phyloP scores from a whole-genome alignment of 2,888 invertebrate genomes.

The Lithophane semibrunnea region DNA sequence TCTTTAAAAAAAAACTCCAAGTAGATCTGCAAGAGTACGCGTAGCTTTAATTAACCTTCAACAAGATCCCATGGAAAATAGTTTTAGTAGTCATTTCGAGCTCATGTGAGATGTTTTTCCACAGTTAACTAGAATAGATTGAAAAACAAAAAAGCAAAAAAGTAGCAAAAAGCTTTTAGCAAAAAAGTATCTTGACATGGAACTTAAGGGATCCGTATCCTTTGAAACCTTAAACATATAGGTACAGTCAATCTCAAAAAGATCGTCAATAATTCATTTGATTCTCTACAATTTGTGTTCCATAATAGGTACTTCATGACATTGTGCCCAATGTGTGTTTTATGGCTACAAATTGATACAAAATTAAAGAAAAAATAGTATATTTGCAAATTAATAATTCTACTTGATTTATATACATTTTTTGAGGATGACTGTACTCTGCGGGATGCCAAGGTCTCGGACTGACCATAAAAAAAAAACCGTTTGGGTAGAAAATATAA shows the following conservation, averaged over 20 bases:
- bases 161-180: too few species aligned
- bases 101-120: too few species aligned
- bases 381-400: not conserved
- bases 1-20: not conserved
- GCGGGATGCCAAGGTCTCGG: not conserved
- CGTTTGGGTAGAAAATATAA: conserved; percentile 6
- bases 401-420: not conserved
- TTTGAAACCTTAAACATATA: not conserved
- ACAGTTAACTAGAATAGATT: too few species aligned
- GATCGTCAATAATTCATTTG: not conserved
- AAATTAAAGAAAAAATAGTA: not conserved
- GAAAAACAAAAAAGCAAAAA: too few species aligned
- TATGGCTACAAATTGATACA: too few species aligned
- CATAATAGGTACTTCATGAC: not conserved
- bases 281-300: not conserved
- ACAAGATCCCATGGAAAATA: too few species aligned
- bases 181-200: not conserved
- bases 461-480: conserved; percentile 10
- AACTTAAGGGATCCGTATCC: not conserved
- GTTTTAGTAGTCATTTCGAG: too few species aligned
- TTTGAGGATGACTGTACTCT: not conserved
- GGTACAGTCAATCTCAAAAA: not conserved
- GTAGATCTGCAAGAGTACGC: not conserved
- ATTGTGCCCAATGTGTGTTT: too few species aligned
- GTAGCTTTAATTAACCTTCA: too few species aligned